Evolutionary conservation across 2,797 vertebrate species (phyloP).

Genomic region (Neopelma chrysocephalum): DNA sequence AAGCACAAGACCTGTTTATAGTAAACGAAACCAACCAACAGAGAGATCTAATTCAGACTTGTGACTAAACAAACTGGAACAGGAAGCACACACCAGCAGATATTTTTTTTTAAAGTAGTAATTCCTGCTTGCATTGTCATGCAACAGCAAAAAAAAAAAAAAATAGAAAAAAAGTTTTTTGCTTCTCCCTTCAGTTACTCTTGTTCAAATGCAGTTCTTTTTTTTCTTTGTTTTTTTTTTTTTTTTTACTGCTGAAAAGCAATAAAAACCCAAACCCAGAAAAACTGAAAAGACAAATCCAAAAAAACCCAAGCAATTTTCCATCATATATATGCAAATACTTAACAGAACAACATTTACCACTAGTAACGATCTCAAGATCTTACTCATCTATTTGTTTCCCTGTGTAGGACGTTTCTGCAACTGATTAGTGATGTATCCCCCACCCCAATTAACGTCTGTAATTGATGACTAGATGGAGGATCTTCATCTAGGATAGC

Average conservation of each 20-base stretch:
- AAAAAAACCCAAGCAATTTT: not conserved
- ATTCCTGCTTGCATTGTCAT: slow-evolving; percentile 75
- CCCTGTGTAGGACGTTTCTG: not conserved
- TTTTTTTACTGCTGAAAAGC: not conserved
- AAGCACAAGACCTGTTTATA: slow-evolving; percentile 63
- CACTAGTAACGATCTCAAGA: not conserved
- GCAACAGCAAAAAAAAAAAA: not conserved
- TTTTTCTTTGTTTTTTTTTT: not conserved
- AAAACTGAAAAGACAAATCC: not conserved
- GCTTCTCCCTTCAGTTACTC: not conserved
- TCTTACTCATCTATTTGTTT: not conserved
- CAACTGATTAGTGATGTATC: not conserved
- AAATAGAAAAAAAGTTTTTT: not conserved
- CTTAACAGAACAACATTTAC: not conserved
- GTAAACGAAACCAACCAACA: slow-evolving; percentile 60
- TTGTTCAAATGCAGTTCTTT: not conserved
- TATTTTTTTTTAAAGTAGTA: slow-evolving; percentile 49
- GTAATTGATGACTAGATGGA: not conserved
- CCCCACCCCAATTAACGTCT: not conserved
- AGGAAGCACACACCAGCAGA: slow-evolving; percentile 74
- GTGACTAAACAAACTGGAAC: slow-evolving; percentile 75
- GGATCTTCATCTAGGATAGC: not conserved
- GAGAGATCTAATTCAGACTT: slow-evolving; percentile 62
- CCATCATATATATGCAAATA: not conserved
- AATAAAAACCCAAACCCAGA: not conserved